Conservation (phyloP, 2,113 vertebrate genomes). For the Propithecus coquereli region DNA sequence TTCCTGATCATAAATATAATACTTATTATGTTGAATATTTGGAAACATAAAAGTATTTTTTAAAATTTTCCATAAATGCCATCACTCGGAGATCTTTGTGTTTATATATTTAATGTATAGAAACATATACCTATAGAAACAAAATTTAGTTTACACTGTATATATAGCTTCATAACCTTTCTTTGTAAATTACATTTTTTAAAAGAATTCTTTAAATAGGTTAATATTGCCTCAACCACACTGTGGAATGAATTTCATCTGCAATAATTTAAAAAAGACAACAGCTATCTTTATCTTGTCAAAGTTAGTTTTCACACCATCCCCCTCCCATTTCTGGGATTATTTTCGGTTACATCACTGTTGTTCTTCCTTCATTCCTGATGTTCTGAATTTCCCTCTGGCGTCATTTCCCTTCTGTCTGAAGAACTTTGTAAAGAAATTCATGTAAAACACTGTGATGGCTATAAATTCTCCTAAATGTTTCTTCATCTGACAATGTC, state of each 20-base stretch:
- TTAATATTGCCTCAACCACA: not conserved
- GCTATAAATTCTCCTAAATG: not conserved
- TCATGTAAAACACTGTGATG: not conserved
- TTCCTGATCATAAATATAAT: slow-evolving; percentile 24
- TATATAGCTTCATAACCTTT: not conserved
- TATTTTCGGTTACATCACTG: not conserved
- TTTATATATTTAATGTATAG: slow-evolving; percentile 22
- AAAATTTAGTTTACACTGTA: slow-evolving; percentile 12
- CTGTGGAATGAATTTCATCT: not conserved
- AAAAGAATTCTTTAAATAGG: not conserved
- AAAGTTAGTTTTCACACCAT: not conserved
- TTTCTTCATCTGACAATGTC: not conserved
- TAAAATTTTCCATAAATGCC: not conserved
- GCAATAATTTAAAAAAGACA: not conserved
- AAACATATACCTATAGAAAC: not conserved
- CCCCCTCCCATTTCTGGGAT: not conserved
- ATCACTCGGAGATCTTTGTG: not conserved
- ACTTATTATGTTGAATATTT: slow-evolving; percentile 46
- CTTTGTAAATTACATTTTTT: not conserved
- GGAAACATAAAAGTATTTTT: slow-evolving; percentile 32
- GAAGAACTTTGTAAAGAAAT: slow-evolving; percentile 40
- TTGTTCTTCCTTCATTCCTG: slow-evolving; percentile 23
- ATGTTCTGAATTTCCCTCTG: not conserved
- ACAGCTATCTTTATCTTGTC: not conserved
- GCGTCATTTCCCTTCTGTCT: slow-evolving; percentile 24